Conservation (phyloP, 92 coral and sea anemone species). For the Heteractis magnifica region DNA sequence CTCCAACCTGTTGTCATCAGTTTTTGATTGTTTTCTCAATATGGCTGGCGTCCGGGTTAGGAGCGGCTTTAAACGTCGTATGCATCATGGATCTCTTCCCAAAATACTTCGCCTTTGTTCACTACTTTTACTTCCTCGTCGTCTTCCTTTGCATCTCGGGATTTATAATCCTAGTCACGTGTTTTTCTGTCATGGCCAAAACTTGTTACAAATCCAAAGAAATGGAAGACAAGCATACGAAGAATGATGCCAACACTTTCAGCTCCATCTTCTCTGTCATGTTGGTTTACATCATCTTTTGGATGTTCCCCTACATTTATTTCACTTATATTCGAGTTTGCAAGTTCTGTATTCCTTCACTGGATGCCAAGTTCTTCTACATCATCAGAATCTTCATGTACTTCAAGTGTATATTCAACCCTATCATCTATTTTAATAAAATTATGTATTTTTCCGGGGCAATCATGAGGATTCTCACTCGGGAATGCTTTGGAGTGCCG, state of each 20-base stretch:
- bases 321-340: conserved; percentile 50
- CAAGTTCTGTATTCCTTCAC: conserved; percentile 33
- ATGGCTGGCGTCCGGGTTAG: conserved; percentile 31
- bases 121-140: conserved; percentile 49
- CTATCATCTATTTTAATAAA: conserved; percentile 34
- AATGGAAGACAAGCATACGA: conserved; percentile 20
- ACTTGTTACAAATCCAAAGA: conserved; percentile 29
- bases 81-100: conserved; percentile 51
- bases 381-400: conserved; percentile 51
- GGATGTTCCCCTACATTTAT: conserved; percentile 51
- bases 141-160: conserved; percentile 34
- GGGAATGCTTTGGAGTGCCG: conserved; percentile 54
- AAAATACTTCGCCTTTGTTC: conserved; percentile 14
- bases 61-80: conserved; percentile 44
- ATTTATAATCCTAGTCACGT: conserved; percentile 29
- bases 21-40: conserved; percentile 26
- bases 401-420: conserved; percentile 46
- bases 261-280: conserved; percentile 36
- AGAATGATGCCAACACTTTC: conserved; percentile 37
- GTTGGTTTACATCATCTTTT: conserved; percentile 38
- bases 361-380: conserved; percentile 41
- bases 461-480: conserved; percentile 51
- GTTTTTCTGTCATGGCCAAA: conserved; percentile 33
- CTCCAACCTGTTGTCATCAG: conserved; percentile 35
- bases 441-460: conserved; percentile 40